These are phyloP conservation scores for Synergus laeviventris DNA, from an alignment of 2,888 invertebrate genomes.

Conservation along the genomic window DNA sequence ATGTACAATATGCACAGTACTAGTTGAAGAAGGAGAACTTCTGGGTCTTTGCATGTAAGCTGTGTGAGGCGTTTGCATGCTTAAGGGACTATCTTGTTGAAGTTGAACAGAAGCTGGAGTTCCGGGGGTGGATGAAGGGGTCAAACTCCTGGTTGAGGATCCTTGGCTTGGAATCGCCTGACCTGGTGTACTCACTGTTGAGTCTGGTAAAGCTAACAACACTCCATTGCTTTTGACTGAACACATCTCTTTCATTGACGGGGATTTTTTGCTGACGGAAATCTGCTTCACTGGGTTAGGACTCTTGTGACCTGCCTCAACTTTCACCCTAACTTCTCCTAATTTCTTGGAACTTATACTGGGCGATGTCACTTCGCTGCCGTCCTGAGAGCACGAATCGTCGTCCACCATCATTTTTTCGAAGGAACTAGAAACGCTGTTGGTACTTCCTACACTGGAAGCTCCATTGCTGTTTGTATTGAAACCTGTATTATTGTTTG, in stretches of 20 bases:
- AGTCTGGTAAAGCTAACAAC: constrained; percentile 77
- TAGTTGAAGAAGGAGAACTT: constrained; percentile 84
- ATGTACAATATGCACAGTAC: constrained; percentile 76
- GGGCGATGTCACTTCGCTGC: constrained; percentile 78
- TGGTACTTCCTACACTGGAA: constrained; percentile 81
- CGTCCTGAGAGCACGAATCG: constrained; percentile 85
- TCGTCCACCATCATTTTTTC: constrained; percentile 86
- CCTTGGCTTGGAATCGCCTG: constrained; percentile 71
- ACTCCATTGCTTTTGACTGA: constrained; percentile 73
- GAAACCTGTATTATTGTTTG: constrained; percentile 83
- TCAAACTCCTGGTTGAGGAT: constrained; percentile 81
- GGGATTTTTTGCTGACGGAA: constrained; percentile 78
- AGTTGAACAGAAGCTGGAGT: constrained; percentile 81
- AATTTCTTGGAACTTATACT: constrained; percentile 78
- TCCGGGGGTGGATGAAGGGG: constrained; percentile 81
- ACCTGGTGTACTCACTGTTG: constrained; percentile 75
- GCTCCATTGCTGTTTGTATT: constrained; percentile 87
- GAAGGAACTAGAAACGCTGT: constrained; percentile 81
- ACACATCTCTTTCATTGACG: constrained; percentile 75
- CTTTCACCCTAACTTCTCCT: constrained; percentile 76
- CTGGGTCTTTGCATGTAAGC: constrained; percentile 81
- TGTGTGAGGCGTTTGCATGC: constrained; percentile 70
- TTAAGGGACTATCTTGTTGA: constrained; percentile 80
- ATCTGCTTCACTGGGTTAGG: constrained; percentile 73
- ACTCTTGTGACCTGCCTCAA: constrained; percentile 72